Base-by-base conservation (phyloP, 2,888 invertebrate genomes). In the Melinopterus prodromus region DNA sequence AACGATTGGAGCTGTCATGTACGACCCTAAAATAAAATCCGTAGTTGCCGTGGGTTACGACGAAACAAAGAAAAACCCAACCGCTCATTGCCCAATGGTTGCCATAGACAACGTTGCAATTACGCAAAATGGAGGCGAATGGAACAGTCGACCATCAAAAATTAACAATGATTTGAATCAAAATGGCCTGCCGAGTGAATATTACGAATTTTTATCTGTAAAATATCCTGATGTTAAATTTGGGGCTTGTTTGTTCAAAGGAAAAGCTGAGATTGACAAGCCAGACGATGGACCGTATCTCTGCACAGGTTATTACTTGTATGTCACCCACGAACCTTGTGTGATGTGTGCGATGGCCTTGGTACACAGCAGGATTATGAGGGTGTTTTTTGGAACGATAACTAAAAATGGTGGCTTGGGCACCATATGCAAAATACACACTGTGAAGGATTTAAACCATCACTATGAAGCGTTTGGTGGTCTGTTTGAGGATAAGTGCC, bases 321-420 rank as follows among this genome's bases (percentile, higher is more conserved):
- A 97, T 87, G 88, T 96, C 71, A 92, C 95, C 0, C 92, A 92
- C 81, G 99, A 99, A 88, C 98, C 99, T 0, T 99, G 99, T 89
- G 87, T 96, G 0, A 97, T 99, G 95, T 99, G 99, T 90, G 92
- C 97, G 0, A 99, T 99, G 99, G 98, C 96, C 0, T 90, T 99
- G 78, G 92, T 98, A 0, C 99, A 99, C 88, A 96, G 97, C n/a
- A 91, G 99, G 82, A 94, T 93, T 0, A 93, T 93, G 78, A 91
- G 96, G 80, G 93, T 98, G 2, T 98, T 98, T 88, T 98, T 94
- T 87, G 91, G 93, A 6, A 86, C 90, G 0, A 91, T 91, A 80
- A 87, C 89, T 0, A 80, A 84, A 0, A 90, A 91, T 79, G 98
- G 98, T 0, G 96, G 94, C 0, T 88, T 98, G 0, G 93, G 93